Base-by-base conservation (phyloP, 2,797 vertebrate species). In the Rhadinocentrus ornatus region DNA sequence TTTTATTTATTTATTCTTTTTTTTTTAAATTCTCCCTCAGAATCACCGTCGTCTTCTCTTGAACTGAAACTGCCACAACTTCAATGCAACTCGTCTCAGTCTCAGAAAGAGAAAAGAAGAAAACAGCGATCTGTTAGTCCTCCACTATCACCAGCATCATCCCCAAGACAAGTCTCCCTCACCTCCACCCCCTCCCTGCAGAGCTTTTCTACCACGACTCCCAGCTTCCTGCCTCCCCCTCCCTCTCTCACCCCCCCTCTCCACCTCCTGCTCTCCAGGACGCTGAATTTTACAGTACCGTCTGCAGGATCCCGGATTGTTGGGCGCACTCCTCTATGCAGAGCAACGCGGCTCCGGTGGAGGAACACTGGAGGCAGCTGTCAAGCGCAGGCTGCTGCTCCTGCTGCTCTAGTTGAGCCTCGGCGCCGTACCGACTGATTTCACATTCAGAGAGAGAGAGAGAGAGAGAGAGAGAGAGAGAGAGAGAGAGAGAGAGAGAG, bases 321-420 rank as follows among this genome's bases (percentile, higher is more conserved):
- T 85, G 63, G 78, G 81, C 62, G 60, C 86, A 35, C 81, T 85
- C 80, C 89, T 84, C 85, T 83, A 83, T 87, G 84, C 86, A 83
- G 85, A 89, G 88, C 84, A 78, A 84, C 84, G 67, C 79, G 27
- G 85, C 89, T 90, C 88, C 81, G 79, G 87, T 88, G 88, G 81
- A 90, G 83, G 89, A 93, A 85, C 84, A 90, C 91, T 93, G 85
- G 86, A 92, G 89, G 91, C 91, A 90, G 90, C 90, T 91, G 92
- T 91, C 90, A 91, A 86, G 86, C 75, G 82, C 85, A 84, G 85
- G 80, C 84, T 87, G 79, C 84, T 71, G 79, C 85, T 83, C 72
- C 87, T 86, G 83, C 81, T 81, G 85, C 85, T 90, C 78, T 78
- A 74, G 86, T 88, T 88, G 88, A 87, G 91, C 81, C 85, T 81